Evolutionary conservation across 2,797 vertebrate genomes (phyloP).

Genomic region (Cryptoblepharus egeriae): DNA sequence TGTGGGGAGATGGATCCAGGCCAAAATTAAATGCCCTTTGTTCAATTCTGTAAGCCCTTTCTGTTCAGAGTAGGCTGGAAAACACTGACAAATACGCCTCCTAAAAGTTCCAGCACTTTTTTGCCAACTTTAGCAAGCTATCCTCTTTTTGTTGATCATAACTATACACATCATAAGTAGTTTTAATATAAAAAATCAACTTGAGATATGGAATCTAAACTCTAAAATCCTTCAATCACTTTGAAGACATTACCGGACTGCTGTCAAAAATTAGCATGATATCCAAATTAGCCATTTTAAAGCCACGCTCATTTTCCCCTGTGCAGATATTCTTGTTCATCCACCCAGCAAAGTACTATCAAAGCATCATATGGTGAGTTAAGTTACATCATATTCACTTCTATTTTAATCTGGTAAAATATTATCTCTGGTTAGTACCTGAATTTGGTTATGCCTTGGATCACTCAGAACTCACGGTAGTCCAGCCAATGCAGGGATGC

Average conservation of each 20-base stretch:
- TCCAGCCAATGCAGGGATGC: no score
- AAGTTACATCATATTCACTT: background rate
- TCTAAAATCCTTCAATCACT: conserved; percentile 43
- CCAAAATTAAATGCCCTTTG: background rate
- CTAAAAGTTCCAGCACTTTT: conserved; percentile 15
- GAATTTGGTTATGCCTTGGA: no score
- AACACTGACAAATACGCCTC: background rate
- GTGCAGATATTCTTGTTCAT: background rate
- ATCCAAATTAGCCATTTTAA: conserved; percentile 61
- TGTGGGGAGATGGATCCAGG: background rate
- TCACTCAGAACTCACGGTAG: no score
- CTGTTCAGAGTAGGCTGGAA: conserved; percentile 21
- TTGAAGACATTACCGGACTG: conserved; percentile 54
- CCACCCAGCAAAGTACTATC: background rate
- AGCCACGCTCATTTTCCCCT: conserved; percentile 43
- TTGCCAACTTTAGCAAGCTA: background rate
- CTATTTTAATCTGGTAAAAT: background rate
- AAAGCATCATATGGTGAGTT: background rate
- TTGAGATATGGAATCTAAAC: conserved; percentile 58
- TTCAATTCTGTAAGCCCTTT: conserved; percentile 7
- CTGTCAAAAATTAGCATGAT: conserved; percentile 52
- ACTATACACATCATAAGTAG: conserved; percentile 12
- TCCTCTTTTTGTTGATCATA: conserved; percentile 27
- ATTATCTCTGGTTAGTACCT: no score
- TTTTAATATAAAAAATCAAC: conserved; percentile 13